Evolutionary conservation across 2,797 vertebrate species (phyloP).

Genomic region (Cheracebus regulus): DNA sequence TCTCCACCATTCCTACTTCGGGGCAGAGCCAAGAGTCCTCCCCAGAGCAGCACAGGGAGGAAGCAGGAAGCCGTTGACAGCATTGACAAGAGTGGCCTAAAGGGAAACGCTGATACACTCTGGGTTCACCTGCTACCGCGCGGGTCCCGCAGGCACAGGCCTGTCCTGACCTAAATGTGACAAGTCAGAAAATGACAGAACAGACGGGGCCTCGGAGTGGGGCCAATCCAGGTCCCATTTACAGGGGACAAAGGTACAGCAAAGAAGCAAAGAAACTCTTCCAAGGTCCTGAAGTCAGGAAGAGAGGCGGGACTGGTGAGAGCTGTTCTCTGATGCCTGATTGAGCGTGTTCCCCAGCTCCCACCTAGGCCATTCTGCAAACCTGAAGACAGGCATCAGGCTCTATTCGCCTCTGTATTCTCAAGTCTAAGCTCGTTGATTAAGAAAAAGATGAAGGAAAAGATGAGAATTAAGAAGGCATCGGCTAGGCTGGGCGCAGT

Average conservation of each 20-base stretch:
- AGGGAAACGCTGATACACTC: not conserved
- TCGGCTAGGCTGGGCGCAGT: too few relatives aligned
- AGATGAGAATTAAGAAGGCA: not conserved
- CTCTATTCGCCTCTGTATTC: not conserved
- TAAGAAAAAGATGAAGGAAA: not conserved
- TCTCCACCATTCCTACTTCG: not conserved
- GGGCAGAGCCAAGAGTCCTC: not conserved
- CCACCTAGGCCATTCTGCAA: not conserved
- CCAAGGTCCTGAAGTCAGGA: not conserved
- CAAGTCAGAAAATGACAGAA: not conserved
- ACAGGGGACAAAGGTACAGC: constrained; percentile 27
- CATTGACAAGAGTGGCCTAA: accelerated
- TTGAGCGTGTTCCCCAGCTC: not conserved
- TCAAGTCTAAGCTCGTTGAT: not conserved
- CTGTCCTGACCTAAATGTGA: not conserved
- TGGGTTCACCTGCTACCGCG: accelerated
- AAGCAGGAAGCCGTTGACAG: not conserved
- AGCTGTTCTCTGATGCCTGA: not conserved
- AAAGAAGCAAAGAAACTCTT: not conserved
- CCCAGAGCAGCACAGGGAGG: not conserved
- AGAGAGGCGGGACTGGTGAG: not conserved
- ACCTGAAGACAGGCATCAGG: not conserved
- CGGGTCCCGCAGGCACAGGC: not conserved
- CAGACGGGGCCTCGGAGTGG: accelerated
- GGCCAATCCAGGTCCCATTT: not conserved